These are phyloP conservation scores for Phaethon lepturus DNA, from an alignment of 2,113 vertebrate species.

Conservation along the genomic window DNA sequence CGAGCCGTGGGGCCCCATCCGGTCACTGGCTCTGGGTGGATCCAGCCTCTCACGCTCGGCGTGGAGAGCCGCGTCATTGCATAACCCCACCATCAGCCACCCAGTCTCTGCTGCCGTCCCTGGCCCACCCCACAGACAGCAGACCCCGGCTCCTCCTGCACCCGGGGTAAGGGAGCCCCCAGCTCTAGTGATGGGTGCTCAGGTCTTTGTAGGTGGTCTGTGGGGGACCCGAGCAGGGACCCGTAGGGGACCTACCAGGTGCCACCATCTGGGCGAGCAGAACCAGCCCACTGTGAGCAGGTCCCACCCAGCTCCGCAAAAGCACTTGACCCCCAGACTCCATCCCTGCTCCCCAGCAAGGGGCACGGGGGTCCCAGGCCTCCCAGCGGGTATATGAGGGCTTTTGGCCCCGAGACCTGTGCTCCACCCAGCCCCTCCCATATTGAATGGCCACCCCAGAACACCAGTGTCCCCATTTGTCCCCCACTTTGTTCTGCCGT, in stretches of 20 bases:
- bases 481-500: constrained; percentile 28
- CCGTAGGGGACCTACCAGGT: not conserved
- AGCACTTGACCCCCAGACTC: not conserved
- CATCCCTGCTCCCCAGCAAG: not conserved
- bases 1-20: accelerated
- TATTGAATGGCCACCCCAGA: not conserved
- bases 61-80: not conserved
- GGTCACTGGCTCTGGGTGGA: not conserved
- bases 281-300: not conserved
- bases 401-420: not conserved
- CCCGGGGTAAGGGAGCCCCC: accelerated
- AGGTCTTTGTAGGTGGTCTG: not conserved
- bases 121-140: not conserved
- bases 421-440: not conserved
- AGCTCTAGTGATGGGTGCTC: not conserved
- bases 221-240: not conserved
- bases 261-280: not conserved
- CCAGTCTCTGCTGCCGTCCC: not conserved
- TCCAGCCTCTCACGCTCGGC: accelerated
- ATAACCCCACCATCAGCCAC: not conserved
- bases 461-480: constrained; percentile 4
- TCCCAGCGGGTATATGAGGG: not conserved
- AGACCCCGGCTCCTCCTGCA: not conserved
- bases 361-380: not conserved
- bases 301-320: not conserved